phyloP scores from a whole-genome alignment of 2,888 invertebrate genomes.

The Trachelus stipa region DNA sequence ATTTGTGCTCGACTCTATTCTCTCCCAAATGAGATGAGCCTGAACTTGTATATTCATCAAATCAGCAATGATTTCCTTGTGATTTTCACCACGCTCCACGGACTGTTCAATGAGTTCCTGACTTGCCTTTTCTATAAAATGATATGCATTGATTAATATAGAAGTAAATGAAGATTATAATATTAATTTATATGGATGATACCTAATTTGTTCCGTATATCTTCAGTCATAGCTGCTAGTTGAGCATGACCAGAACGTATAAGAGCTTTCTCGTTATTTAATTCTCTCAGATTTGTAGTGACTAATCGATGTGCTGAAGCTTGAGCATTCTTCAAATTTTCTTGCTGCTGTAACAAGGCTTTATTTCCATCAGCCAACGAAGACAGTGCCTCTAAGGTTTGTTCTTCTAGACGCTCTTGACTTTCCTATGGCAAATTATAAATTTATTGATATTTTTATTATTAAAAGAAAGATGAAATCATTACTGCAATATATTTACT shows the following conservation, averaged over 20 bases:
- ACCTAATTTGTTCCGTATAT: slow-evolving; percentile 70
- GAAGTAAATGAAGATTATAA: neutral
- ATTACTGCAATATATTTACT: slow-evolving; percentile 1
- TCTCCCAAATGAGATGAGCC: slow-evolving; percentile 69
- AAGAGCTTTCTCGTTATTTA: slow-evolving; percentile 72
- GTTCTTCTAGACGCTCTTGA: slow-evolving; percentile 67
- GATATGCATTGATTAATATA: neutral
- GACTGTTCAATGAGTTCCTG: slow-evolving; percentile 68
- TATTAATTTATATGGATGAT: slow-evolving; percentile 14
- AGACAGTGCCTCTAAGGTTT: slow-evolving; percentile 65
- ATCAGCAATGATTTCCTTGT: slow-evolving; percentile 70
- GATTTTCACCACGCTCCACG: slow-evolving; percentile 67
- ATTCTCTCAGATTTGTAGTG: slow-evolving; percentile 70
- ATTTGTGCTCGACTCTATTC: slow-evolving; percentile 66
- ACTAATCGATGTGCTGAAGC: slow-evolving; percentile 68
- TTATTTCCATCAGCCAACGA: slow-evolving; percentile 67
- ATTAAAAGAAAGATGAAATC: neutral
- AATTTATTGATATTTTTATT: neutral
- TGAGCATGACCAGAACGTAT: slow-evolving; percentile 72
- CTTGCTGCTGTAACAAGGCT: slow-evolving; percentile 69
- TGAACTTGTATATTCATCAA: slow-evolving; percentile 70
- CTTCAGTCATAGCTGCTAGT: slow-evolving; percentile 69
- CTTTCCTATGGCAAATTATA: slow-evolving; percentile 53
- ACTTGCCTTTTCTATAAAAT: slow-evolving; percentile 66
- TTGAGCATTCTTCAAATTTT: slow-evolving; percentile 68